A percentile compares a stretch with the other conserved stretches of the same genome.
Conservation (phyloP, 1,140 invertebrate genomes). For the Brachionus rotundiformis region DNA sequence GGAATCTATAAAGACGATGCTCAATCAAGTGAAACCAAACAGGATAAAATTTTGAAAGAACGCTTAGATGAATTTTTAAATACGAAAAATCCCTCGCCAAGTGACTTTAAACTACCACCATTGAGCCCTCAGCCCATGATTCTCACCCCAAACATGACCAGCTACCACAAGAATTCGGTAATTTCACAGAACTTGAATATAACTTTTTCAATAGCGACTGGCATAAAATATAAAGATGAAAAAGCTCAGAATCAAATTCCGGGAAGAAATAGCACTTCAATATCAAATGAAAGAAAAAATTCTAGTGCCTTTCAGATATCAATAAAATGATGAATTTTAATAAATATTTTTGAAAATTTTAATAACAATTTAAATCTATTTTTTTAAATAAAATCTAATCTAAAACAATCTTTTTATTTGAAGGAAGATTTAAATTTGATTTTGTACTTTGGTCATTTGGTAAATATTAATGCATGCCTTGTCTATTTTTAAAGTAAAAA, state of each 20-base stretch:
- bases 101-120: constrained; percentile 43
- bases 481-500: no score
- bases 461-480: no score
- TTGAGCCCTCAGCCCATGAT: constrained; percentile 10
- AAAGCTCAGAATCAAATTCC: constrained; percentile 3
- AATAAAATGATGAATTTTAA: no score
- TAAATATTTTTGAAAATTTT: no score
- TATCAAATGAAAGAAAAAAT: constrained; percentile 30
- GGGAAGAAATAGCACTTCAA: background rate
- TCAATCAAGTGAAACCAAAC: background rate
- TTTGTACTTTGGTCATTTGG: no score
- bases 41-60: constrained; percentile 45
- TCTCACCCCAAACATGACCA: background rate
- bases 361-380: background rate
- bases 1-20: background rate
- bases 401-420: no score
- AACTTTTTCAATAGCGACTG: constrained; percentile 48
- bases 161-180: background rate
- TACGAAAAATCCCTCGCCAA: constrained; percentile 47
- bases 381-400: background rate
- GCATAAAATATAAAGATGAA: constrained; percentile 45
- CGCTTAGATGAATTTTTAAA: constrained; percentile 33
- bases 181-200: constrained; percentile 25
- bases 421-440: no score
- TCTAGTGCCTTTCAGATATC: background rate